These are phyloP conservation scores for Drosophila prostipennis DNA, from an alignment of 2,888 invertebrate genomes.

Conservation along the genomic window DNA sequence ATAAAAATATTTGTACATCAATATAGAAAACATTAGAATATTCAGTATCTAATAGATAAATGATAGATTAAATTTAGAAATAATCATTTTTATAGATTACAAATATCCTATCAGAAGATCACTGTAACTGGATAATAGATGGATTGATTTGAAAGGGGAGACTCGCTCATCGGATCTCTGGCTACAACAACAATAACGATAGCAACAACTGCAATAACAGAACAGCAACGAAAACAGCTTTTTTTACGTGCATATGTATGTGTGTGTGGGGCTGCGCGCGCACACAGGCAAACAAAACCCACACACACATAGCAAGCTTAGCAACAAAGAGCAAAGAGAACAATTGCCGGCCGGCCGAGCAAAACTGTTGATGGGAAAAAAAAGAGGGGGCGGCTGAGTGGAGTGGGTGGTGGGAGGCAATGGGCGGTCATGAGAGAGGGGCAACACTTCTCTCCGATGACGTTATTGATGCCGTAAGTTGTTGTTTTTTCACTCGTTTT, in stretches of 20 bases:
- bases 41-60: no score
- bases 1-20: no score
- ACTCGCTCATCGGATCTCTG: conserved; percentile 16
- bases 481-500: conserved; percentile 8
- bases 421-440: not conserved
- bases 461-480: conserved; percentile 66
- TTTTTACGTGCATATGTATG: conserved; percentile 8
- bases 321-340: conserved; percentile 11
- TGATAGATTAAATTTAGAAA: no score
- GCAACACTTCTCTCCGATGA: conserved; percentile 43
- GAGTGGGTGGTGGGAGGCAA: not conserved
- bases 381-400: not conserved
- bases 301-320: conserved; percentile 3
- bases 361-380: conserved; percentile 31
- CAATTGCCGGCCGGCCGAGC: conserved; percentile 49
- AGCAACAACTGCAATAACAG: conserved; percentile 34
- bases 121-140: conserved; percentile 5
- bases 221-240: conserved; percentile 26
- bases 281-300: conserved; percentile 18
- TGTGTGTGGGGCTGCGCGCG: conserved; percentile 37
- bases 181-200: conserved; percentile 17
- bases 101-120: not conserved
- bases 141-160: conserved; percentile 12
- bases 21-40: no score
- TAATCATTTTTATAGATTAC: no score